These are phyloP conservation scores for Rhodophaea formosa DNA, from an alignment of 2,888 invertebrate genomes.

Conservation along the genomic window DNA sequence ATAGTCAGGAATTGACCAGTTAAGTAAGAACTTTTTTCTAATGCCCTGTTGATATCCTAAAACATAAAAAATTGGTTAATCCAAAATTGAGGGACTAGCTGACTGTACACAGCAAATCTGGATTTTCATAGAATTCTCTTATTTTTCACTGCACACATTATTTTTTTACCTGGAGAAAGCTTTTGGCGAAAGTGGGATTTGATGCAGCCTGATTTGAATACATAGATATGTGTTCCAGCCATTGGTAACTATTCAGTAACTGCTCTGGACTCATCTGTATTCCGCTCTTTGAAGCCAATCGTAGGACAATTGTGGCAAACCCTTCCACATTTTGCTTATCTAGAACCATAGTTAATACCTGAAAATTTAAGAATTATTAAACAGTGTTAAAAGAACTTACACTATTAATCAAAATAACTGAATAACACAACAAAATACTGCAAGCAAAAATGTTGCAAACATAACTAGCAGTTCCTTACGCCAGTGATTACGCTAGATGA, in stretches of 20 bases:
- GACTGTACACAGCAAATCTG: no score
- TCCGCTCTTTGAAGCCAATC: slow-evolving; percentile 67
- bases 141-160: neutral
- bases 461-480: no score
- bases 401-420: no score
- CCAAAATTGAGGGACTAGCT: no score
- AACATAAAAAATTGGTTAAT: slow-evolving; percentile 32
- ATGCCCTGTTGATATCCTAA: slow-evolving; percentile 66
- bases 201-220: slow-evolving; percentile 74
- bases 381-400: no score
- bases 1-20: slow-evolving; percentile 76
- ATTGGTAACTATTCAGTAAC: slow-evolving; percentile 78
- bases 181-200: slow-evolving; percentile 65
- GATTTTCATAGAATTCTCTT: no score
- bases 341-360: slow-evolving; percentile 74
- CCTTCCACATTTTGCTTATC: slow-evolving; percentile 71
- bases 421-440: no score
- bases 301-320: slow-evolving; percentile 77
- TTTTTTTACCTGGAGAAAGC: slow-evolving; percentile 70
- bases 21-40: slow-evolving; percentile 61
- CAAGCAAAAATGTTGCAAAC: no score
- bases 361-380: slow-evolving; percentile 28
- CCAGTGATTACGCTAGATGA: no score
- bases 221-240: slow-evolving; percentile 84
- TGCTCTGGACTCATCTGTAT: slow-evolving; percentile 62